Evolutionary conservation across 2,888 invertebrate genomes (phyloP), one percentile per base, ranked within the genome.

Genomic region (Mythimna albipuncta): DNA sequence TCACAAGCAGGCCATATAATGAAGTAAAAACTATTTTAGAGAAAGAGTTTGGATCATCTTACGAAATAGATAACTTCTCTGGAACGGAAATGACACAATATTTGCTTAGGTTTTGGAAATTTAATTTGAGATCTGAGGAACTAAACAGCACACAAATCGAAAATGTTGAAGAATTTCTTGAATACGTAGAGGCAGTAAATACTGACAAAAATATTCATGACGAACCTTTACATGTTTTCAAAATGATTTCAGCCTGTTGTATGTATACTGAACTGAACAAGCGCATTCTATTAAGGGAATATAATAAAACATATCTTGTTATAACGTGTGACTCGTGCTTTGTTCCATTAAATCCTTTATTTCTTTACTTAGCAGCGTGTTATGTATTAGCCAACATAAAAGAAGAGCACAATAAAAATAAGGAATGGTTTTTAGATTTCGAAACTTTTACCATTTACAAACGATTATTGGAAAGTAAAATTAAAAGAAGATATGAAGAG

Each of bases 1-100:
- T 85, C 0, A 75, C 84, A 2, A 85, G 80, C 44, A 75, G 85
- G 19, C 72, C 83, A 5, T 85, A 85, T 35, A 73, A 69, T n/a
- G 69, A 75, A 59, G 57, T 80, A 2, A 71, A 72, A 64, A 19
- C 61, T 0, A 63, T 44, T 54, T 72, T 85, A 54, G 58, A 79
- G 26, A 47, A 11, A 35, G 65, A 68, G 4, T 85, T 85, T 38
- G 78, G 78, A 13, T 57, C 16, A 16, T 64, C 66, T 19, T 77
- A 74, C 35, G 64, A 76, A 58, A 54, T 85, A 47, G 41, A 64
- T 32, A 55, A 66, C 13, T 72, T 85, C 2, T 41, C 64, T 26
- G 16, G n/a, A 2, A 6, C 5, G 1, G 82, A 85, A 38, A 61
- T 16, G 52, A n/a, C 64, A 21, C 38, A 57, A 7, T 85, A 78